These are phyloP conservation scores for Atlantisia rogersi DNA, from an alignment of 2,113 vertebrate genomes.

Conservation along the genomic window DNA sequence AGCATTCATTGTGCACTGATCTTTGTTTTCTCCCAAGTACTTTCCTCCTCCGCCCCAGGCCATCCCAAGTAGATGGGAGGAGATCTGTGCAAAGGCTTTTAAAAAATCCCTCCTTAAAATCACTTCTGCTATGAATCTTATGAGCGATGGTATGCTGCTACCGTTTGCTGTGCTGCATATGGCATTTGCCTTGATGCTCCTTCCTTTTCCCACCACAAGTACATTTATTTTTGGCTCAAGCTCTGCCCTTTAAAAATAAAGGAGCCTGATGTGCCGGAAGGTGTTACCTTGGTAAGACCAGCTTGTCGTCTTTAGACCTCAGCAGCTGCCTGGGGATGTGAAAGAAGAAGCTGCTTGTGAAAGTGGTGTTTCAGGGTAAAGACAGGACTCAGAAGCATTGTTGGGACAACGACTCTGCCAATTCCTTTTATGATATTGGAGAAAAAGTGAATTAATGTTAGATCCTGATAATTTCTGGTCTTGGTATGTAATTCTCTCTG, in stretches of 20 bases:
- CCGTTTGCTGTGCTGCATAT: not conserved
- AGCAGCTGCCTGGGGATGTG: not conserved
- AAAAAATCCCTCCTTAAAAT: slow-evolving; percentile 5
- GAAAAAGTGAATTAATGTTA: not conserved
- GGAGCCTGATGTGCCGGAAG: not conserved
- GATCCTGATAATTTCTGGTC: not conserved
- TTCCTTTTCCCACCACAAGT: not conserved
- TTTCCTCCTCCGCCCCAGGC: slow-evolving; percentile 35
- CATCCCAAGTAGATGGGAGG: not conserved
- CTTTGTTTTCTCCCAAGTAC: slow-evolving; percentile 11
- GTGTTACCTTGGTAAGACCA: not conserved
- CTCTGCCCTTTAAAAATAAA: not conserved
- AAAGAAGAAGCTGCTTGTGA: not conserved
- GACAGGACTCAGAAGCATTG: not conserved
- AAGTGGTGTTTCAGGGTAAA: not conserved
- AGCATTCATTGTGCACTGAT: not conserved
- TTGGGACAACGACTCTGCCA: not conserved
- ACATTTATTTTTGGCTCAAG: not conserved
- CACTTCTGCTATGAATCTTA: not conserved
- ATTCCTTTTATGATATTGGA: not conserved
- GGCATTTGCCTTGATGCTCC: not conserved
- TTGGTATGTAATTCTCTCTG: not conserved
- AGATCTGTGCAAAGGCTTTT: slow-evolving; percentile 2
- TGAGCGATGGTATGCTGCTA: not conserved
- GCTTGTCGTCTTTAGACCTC: not conserved